Base-by-base conservation (phyloP, 2,888 invertebrate genomes). In the Unio delphinus region DNA sequence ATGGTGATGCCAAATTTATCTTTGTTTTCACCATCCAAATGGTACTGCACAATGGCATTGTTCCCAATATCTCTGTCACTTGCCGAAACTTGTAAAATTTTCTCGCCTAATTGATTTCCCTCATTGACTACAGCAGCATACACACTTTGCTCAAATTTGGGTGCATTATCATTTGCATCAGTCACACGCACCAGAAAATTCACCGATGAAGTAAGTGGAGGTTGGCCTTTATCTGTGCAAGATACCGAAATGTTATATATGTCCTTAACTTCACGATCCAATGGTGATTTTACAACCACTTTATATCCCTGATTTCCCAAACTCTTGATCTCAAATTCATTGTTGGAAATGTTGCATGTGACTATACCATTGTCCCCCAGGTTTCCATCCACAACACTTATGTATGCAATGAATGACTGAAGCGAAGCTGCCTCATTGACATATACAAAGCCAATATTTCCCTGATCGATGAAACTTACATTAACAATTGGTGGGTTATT, bases 161-260 rank as follows among this genome's bases (percentile, higher is more conserved):
- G 97, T 87, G 95, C 95, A 89, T 97, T 97, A 90, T 98, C 97
- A 90, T 98, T 98, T 65, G 95, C 94, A 90, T 97, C 98, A 67
- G 95, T 92, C 1, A 98, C 81, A n/a, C 70, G 65, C 0, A 89
- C 85, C 26, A 79, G 76, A 68, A 89, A 83, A 59, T 74, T 77
- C 20, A 77, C 78, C 15, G 78, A 72, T 1, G 81, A 79, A 60
- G 76, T 80, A 30, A 84, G 64, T 0, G 74, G 70, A 17, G 84
- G 84, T 0, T 61, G 64, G 7, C 86, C 84, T 11, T 95, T 93
- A 18, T 95, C 93, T 87, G 69, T 68, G 66, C 88, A 88, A 4
- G 78, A 80, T 59, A 98, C 94, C 3, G 77, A 79, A 18, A 87
- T 79, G 64, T 79, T 81, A 69, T 86, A 83, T 6, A 71, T 57